Percentiles rank a stretch among this genome's conserved stretches.
phyloP scores from a whole-genome alignment of 2,888 invertebrate genomes.

The Ophion slaviceki region DNA sequence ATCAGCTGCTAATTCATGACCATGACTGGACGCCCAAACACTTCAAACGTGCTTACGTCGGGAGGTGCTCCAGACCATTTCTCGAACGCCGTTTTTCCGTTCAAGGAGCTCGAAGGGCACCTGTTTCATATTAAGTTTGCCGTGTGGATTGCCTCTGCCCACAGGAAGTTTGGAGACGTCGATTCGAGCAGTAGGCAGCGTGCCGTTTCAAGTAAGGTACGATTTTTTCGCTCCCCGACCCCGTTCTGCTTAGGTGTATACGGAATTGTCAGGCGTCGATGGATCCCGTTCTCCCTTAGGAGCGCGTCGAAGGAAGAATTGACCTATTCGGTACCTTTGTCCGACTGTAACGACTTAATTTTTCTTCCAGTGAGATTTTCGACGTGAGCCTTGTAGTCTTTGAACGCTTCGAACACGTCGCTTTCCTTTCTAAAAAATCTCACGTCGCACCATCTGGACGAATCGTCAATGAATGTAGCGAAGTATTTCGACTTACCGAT shows the following conservation, averaged over 20 bases:
- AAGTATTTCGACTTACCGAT: too few species aligned
- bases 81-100: neutral
- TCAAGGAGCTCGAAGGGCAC: neutral
- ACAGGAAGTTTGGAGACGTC: neutral
- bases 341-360: neutral
- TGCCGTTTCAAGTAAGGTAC: neutral
- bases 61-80: neutral
- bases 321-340: neutral
- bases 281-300: neutral
- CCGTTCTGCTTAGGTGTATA: slow-evolving; percentile 1
- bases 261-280: neutral
- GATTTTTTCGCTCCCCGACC: slow-evolving; percentile 1
- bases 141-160: neutral
- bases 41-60: neutral
- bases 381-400: neutral
- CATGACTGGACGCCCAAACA: neutral
- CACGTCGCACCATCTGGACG: neutral
- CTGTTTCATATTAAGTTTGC: neutral
- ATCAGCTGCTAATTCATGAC: neutral
- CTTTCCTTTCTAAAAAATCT: neutral
- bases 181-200: neutral
- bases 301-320: neutral
- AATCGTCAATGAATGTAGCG: neutral
- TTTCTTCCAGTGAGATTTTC: neutral
- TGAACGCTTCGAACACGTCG: neutral